Percentiles rank a stretch among this genome's conserved stretches.
phyloP scores from a whole-genome alignment of 2,888 invertebrate genomes.

The Drosophila kokeensis region DNA sequence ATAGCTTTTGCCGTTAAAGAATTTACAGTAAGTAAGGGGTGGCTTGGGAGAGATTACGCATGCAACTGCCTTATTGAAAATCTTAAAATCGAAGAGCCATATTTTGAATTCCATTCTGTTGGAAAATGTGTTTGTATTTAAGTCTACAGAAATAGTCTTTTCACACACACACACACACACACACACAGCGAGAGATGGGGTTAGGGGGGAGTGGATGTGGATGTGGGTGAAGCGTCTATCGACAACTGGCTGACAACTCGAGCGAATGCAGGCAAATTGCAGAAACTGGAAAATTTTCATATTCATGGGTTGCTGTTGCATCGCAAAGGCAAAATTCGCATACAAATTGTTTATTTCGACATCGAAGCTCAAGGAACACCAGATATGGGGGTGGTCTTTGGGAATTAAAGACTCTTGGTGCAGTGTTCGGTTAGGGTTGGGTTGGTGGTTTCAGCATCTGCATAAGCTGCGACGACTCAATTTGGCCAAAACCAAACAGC shows the following conservation, averaged over 20 bases:
- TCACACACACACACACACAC: neutral
- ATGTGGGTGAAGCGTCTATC: constrained; percentile 8
- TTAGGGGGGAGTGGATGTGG: neutral
- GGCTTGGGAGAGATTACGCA: constrained; percentile 14
- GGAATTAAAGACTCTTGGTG: constrained; percentile 2
- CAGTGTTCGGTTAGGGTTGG: constrained; percentile 7
- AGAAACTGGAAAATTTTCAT: constrained; percentile 65
- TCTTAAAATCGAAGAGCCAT: constrained; percentile 68
- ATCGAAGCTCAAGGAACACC: constrained; percentile 45
- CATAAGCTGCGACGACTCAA: constrained; percentile 59
- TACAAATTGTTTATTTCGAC: constrained; percentile 77
- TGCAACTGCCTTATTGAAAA: constrained; percentile 42
- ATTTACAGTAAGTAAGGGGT: neutral
- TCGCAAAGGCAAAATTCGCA: constrained; percentile 73
- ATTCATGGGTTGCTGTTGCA: constrained; percentile 63
- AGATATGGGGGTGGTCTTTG: neutral
- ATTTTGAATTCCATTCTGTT: constrained; percentile 67
- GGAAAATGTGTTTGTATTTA: constrained; percentile 46
- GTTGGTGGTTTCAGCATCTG: constrained; percentile 39
- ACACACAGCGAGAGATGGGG: neutral
- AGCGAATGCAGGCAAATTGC: constrained; percentile 39
- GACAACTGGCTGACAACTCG: constrained; percentile 48
- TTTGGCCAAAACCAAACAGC: constrained; percentile 55
- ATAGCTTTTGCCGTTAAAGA: constrained; percentile 21
- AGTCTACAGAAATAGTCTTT: constrained; percentile 24